Conservation (phyloP, 2,797 vertebrate genomes). For the Syngnathus rostellatus region DNA sequence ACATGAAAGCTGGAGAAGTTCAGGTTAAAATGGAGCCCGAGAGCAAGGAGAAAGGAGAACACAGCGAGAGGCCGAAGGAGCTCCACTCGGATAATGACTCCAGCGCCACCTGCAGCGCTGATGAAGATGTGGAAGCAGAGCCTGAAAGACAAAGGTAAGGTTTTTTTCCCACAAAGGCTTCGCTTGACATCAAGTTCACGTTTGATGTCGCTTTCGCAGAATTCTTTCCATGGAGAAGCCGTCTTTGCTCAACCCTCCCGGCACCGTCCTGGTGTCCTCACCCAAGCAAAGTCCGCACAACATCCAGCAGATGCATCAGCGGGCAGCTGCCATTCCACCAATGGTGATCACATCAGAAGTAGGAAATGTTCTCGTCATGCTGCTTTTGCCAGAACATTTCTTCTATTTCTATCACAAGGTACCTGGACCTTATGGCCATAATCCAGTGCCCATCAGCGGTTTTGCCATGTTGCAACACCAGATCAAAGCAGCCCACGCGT, state of each 20-base stretch:
- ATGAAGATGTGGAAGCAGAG: constrained; percentile 92
- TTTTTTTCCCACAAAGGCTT: background rate
- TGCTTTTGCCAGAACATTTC: background rate
- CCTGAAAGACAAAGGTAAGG: constrained; percentile 81
- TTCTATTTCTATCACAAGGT: constrained; percentile 42
- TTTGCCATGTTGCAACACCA: constrained; percentile 89
- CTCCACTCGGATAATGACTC: constrained; percentile 95
- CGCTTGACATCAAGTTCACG: background rate
- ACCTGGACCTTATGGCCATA: constrained; percentile 53
- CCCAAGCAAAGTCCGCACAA: constrained; percentile 81
- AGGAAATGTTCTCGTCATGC: background rate
- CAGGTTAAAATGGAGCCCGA: constrained; percentile 85
- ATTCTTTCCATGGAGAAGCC: constrained; percentile 87
- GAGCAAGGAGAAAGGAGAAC: constrained; percentile 77
- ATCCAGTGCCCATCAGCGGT: constrained; percentile 74
- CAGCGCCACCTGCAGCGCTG: constrained; percentile 98
- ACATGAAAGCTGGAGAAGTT: constrained; percentile 71
- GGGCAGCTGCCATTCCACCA: constrained; percentile 88
- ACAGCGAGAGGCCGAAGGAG: constrained; percentile 65
- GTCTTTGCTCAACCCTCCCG: constrained; percentile 76
- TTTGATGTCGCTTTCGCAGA: constrained; percentile 49
- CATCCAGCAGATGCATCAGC: constrained; percentile 89
- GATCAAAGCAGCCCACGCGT: constrained; percentile 92
- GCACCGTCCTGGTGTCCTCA: constrained; percentile 81
- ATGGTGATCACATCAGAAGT: constrained; percentile 75